Evolutionary conservation across 2,888 invertebrate species (phyloP).

Genomic region (Hoplodrina blanda): DNA sequence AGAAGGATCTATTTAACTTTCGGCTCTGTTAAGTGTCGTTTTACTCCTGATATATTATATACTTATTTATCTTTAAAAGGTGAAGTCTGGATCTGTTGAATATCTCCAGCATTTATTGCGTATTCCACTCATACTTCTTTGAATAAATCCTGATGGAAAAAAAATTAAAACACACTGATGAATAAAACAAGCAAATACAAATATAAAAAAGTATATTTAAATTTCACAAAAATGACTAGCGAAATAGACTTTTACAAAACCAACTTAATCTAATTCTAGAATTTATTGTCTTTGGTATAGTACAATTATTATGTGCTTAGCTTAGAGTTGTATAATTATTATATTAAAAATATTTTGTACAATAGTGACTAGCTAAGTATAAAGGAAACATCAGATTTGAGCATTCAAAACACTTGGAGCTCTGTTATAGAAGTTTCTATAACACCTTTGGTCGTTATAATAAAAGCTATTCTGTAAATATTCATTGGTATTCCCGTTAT

Average conservation of each 20-base stretch:
- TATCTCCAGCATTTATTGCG: neutral
- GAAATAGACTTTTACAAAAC: constrained; percentile 75
- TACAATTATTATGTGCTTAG: constrained; percentile 49
- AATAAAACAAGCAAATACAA: constrained; percentile 60
- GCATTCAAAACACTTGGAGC: constrained; percentile 81
- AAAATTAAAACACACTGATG: neutral
- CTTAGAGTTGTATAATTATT: constrained; percentile 58
- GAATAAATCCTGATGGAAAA: no score
- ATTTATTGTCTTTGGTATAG: constrained; percentile 78
- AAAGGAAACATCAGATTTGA: constrained; percentile 74
- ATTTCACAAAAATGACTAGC: constrained; percentile 82
- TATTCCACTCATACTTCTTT: neutral
- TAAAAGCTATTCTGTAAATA: constrained; percentile 80
- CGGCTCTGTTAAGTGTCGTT: no score
- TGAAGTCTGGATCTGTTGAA: neutral
- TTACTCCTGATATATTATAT: neutral
- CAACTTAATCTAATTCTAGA: constrained; percentile 65
- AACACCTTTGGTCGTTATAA: constrained; percentile 83
- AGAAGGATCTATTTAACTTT: no score
- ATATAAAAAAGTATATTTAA: constrained; percentile 72
- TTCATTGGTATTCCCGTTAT: constrained; percentile 72
- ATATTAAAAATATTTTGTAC: constrained; percentile 62
- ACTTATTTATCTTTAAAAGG: neutral
- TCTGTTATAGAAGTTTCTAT: constrained; percentile 83
- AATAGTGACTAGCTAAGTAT: constrained; percentile 70